Evolutionary conservation across 1,140 invertebrate species (phyloP), one percentile per base, ranked within the genome.

Genomic region (Hylaeus anthracinus): DNA sequence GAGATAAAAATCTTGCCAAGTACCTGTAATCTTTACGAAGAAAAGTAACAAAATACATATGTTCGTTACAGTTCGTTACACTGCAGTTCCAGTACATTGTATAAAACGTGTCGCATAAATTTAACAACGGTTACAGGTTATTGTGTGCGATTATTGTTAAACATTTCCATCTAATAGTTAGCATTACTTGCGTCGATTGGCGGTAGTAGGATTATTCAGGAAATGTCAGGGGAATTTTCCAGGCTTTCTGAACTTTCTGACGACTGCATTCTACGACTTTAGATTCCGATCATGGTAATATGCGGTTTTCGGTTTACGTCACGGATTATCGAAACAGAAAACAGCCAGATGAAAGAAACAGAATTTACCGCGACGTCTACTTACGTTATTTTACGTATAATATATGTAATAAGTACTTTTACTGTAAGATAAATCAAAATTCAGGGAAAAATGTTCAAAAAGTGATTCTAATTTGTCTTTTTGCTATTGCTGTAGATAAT

Each of bases 251-350:
- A 41, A 56, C 12, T 56, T 5, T 45, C 26, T 15, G 63, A 14
- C 48, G 63, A 3, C 48, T 4, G 8, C 5, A 64, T 56, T 55
- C 48, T 55, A 74, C n/a, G 6, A 56, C n/a, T 64, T 8, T 37
- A 75, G 41, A 67, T 67, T 56, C 12, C 14, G 12, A 75, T 75
- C 63, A 5, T 43, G 12, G 72, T 55, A 75, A 55, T 12, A 10
- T 75, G n/a, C n/a, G n/a, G 12, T 55, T 66, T 75, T 56, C n/a
- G 6, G 26, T 41, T 66, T 65, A 15, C 61, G 45, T 77, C 53
- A 70, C 6, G 9, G 10, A 70, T 77, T 70, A 60, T 70, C 37
- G 1, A n/a, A 26, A 60, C 5, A 9, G 9, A n/a, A 48, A 2
- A 10, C 5, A 12, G 2, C 12, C 26, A 58, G 14, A 69, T 58